Conservation (phyloP, 37 sponge, comb jelly and placozoan species). For the Geodia barretti region DNA sequence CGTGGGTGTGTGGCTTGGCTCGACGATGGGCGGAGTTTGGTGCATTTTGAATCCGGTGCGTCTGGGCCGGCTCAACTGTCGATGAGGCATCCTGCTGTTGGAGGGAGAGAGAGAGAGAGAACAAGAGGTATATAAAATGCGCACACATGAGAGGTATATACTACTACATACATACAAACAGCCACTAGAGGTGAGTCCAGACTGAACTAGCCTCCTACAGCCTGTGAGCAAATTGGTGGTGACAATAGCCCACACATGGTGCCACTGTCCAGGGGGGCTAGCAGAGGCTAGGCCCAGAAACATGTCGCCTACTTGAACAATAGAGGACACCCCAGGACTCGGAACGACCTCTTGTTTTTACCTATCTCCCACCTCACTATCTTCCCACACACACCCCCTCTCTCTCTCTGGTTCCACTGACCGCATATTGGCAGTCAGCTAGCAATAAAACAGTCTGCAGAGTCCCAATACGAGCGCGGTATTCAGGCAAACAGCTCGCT, state of each 20-base stretch:
- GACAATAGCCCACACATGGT: not conserved
- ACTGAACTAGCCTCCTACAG: not conserved
- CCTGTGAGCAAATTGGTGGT: conserved; percentile 1
- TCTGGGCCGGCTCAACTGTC: not conserved
- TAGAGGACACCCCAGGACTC: too few relatives aligned
- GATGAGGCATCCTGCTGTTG: not conserved
- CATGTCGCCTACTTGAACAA: too few relatives aligned
- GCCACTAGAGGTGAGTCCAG: not conserved
- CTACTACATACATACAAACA: not conserved
- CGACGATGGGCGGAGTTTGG: not conserved
- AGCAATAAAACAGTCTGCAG: too few relatives aligned
- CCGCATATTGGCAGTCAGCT: too few relatives aligned
- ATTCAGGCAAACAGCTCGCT: too few relatives aligned
- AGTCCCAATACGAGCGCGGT: too few relatives aligned
- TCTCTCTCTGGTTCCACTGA: too few relatives aligned
- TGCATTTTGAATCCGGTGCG: not conserved
- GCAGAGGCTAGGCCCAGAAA: too few relatives aligned
- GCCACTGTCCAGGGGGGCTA: too few relatives aligned
- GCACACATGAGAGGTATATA: not conserved
- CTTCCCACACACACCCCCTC: too few relatives aligned
- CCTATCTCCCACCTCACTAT: too few relatives aligned
- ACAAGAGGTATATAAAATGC: not conserved
- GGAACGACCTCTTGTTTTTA: too few relatives aligned
- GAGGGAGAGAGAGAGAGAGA: not conserved
- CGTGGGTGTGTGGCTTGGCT: conserved; percentile 2